Evolutionary conservation across 53 echinoderm and acorn worm species (phyloP).

Genomic region (Henricia sp.): DNA sequence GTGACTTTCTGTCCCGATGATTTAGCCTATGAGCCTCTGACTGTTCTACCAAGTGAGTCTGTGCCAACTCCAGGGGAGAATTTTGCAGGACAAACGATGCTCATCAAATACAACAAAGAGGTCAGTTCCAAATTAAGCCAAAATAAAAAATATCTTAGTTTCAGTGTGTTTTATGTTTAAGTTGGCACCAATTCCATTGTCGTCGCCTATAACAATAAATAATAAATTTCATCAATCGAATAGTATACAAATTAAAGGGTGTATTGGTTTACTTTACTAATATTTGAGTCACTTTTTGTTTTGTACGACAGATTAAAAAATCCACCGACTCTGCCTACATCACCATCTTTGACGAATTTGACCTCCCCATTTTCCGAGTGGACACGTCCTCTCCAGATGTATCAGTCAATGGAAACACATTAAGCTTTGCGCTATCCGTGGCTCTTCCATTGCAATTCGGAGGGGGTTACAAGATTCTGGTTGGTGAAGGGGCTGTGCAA

Average conservation of each 20-base stretch:
- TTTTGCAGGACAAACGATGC: slow-evolving; percentile 42
- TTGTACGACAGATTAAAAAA: slow-evolving; percentile 41
- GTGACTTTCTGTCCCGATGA: slow-evolving; percentile 43
- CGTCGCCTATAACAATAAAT: no score
- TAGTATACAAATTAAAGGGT: no score
- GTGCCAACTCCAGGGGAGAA: slow-evolving; percentile 36
- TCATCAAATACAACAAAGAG: slow-evolving; percentile 40
- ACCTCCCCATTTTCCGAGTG: slow-evolving; percentile 19
- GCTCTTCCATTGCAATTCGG: slow-evolving; percentile 38
- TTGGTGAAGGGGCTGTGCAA: slow-evolving; percentile 49
- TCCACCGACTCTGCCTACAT: slow-evolving; percentile 39
- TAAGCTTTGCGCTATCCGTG: slow-evolving; percentile 46
- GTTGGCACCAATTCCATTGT: neutral
- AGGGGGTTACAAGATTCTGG: slow-evolving; percentile 41
- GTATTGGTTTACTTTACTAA: no score
- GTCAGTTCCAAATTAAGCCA: neutral
- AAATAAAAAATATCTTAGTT: neutral
- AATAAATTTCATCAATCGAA: no score
- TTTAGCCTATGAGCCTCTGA: slow-evolving; percentile 31
- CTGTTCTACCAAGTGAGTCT: slow-evolving; percentile 25
- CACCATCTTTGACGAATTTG: slow-evolving; percentile 27
- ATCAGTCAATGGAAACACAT: slow-evolving; percentile 15
- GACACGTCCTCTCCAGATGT: slow-evolving; percentile 45
- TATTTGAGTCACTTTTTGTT: neutral
- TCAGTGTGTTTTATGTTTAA: neutral